Conservation (phyloP, 1,140 invertebrate species). For the Atta cephalotes region DNA sequence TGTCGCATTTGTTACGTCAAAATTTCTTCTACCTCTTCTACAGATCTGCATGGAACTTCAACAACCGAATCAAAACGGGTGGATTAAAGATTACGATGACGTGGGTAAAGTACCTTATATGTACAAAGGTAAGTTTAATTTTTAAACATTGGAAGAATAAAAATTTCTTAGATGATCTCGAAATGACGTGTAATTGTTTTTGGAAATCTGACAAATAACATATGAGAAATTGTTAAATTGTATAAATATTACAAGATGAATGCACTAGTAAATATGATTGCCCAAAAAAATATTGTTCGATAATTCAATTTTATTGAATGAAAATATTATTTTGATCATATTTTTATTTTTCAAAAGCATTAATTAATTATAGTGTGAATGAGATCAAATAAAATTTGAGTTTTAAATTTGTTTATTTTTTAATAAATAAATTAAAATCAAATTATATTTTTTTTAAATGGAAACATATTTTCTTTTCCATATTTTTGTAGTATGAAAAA, state of each 20-base stretch:
- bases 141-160: background rate
- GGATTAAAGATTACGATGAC: conserved; percentile 94
- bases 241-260: background rate
- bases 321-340: background rate
- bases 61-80: conserved; percentile 88
- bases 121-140: conserved; percentile 89
- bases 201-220: background rate
- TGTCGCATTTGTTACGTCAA: background rate
- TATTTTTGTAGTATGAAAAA: no score
- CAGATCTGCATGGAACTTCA: conserved; percentile 92
- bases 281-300: background rate
- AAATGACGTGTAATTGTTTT: background rate
- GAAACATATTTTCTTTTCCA: no score
- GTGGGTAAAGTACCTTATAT: conserved; percentile 93
- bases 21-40: conserved; percentile 70
- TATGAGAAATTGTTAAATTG: background rate
- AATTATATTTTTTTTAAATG: no score
- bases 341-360: background rate
- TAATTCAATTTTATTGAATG: conserved; percentile 1
- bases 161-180: background rate
- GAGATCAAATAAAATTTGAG: background rate
- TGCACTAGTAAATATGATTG: background rate
- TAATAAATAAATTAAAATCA: no score
- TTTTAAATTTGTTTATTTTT: background rate
- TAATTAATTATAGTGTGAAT: background rate